Evolutionary conservation across 2,113 vertebrate species (phyloP), one percentile per base, ranked within the genome.

Genomic region (Sigmodon hispidus): DNA sequence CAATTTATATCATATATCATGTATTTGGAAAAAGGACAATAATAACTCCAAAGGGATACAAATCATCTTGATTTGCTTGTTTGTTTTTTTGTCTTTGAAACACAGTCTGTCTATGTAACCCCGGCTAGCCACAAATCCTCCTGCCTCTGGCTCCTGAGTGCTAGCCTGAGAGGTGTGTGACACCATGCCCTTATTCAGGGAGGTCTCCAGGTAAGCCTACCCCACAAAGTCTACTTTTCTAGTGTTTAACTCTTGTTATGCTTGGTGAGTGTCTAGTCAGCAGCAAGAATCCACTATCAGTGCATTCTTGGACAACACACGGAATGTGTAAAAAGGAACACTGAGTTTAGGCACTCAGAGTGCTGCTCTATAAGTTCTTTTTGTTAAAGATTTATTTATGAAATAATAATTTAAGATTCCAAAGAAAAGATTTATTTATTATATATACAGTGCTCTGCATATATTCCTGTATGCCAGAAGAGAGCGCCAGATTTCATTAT

Each of bases 1-100:
- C 0, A 13, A 7, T 4, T 2, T 7, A 5, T 1, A 0, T 19
- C 9, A 0, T 0, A 15, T 43, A 9, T 5, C 45, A 0, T 11
- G 16, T 17, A 0, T 52, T 57, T 50, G 59, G 26, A 3, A 17
- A 43, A 24, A 26, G 26, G 29, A 3, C 0, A 43, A 7, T 15
- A 10, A 1, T 17, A 34, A 26, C 45, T 43, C 55, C 29, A 8
- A 45, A 40, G 21, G 2, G 8, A 16, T 15, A 50, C 43, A 48
- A 21, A 1, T n/a, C 50, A 13, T 55, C 76, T 79, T 22, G 34
- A 17, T 73, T 7, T 65, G 36, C 29, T 81, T 9, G 22, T 85
- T 84, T 43, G 24, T 36, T 84, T 34, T 84, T 45, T 65, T 63
- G 40, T 11, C 8, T 85, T 34, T 65, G 83, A 48, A 43, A 11